Percentiles rank a stretch among this genome's conserved stretches.
These are phyloP conservation scores for Drosophila paulistorum DNA, from an alignment of 1,140 invertebrate species.

Conservation along the genomic window DNA sequence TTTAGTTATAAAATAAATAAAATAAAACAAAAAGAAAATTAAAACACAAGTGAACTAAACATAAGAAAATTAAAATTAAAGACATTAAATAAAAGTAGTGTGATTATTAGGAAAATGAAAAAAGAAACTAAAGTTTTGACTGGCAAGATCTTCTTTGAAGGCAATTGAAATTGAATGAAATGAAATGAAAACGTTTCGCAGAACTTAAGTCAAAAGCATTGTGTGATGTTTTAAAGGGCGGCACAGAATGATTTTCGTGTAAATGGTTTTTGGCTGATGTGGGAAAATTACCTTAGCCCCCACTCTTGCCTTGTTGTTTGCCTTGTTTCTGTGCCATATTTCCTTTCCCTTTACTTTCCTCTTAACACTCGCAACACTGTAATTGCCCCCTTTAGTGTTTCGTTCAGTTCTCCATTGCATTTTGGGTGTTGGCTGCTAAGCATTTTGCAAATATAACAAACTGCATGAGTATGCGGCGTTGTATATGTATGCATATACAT, in stretches of 20 bases:
- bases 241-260: constrained; percentile 67
- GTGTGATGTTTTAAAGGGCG: constrained; percentile 11
- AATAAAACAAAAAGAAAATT: background rate
- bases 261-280: constrained; percentile 54
- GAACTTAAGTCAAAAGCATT: constrained; percentile 34
- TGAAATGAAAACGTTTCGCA: constrained; percentile 12
- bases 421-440: constrained; percentile 48
- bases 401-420: constrained; percentile 30
- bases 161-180: background rate
- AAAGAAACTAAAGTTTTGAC: no score
- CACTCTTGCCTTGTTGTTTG: background rate
- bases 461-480: constrained; percentile 34
- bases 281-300: constrained; percentile 16
- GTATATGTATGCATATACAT: constrained; percentile 10
- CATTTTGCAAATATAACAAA: constrained; percentile 76
- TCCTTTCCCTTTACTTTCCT: background rate
- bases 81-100: no score
- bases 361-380: constrained; percentile 18
- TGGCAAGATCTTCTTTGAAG: no score
- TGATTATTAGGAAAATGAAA: no score
- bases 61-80: background rate
- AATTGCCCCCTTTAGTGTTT: constrained; percentile 52
- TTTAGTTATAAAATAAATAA: background rate
- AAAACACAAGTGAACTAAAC: no score
- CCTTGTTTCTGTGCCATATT: constrained; percentile 12